phyloP scores from a whole-genome alignment of 2,113 vertebrate species.

The Antigone vipio region DNA sequence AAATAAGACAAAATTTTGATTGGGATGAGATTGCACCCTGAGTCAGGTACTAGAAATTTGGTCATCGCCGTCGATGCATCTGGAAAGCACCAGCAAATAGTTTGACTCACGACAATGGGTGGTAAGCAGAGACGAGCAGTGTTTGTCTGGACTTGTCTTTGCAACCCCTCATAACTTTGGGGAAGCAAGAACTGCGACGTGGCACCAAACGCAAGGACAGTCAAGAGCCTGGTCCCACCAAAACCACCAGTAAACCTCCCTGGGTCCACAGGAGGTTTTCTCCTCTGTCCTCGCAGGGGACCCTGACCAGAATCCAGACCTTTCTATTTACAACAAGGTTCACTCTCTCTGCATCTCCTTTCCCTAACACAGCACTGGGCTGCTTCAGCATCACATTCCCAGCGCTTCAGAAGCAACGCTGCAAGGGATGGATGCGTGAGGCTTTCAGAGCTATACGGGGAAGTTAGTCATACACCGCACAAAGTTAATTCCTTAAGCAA shows the following conservation, averaged over 20 bases:
- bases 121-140: not conserved
- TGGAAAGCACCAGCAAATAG: not conserved
- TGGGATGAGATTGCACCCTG: not conserved
- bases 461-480: not conserved
- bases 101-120: not conserved
- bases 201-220: not conserved
- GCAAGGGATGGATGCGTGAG: not conserved
- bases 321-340: not conserved
- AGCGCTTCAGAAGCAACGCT: not conserved
- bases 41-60: not conserved
- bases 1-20: not conserved
- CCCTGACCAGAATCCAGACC: not conserved
- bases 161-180: not conserved
- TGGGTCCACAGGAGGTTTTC: not conserved
- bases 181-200: not conserved
- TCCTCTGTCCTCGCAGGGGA: rapidly evolving
- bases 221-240: rapidly evolving
- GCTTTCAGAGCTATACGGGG: not conserved
- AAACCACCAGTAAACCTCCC: not conserved
- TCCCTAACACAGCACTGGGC: not conserved
- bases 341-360: not conserved
- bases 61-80: not conserved
- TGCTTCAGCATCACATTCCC: not conserved
- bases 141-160: not conserved
- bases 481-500: not conserved